Evolutionary conservation across 30 jellyfish, hydroid and myxozoan genomes (phyloP).

Genomic region (Aurelia sp.): DNA sequence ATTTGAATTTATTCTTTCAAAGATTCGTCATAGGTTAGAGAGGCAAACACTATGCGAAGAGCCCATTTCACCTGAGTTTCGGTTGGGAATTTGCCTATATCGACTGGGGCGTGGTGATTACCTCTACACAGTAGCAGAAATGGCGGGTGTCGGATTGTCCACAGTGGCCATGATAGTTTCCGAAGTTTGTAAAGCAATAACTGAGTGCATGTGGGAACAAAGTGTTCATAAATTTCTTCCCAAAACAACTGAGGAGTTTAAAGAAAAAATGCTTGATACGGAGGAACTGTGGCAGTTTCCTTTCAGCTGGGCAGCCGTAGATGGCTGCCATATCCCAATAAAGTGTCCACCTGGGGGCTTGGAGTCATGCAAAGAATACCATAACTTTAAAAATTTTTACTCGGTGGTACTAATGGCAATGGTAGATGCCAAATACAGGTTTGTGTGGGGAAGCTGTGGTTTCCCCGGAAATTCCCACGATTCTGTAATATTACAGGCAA

Average conservation of each 20-base stretch:
- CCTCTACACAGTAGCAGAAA: slow-evolving; percentile 47
- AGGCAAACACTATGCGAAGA: slow-evolving; percentile 31
- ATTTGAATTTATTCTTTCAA: slow-evolving; percentile 16
- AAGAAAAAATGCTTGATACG: slow-evolving; percentile 3
- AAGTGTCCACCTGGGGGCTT: too few relatives aligned
- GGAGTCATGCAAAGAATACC: too few relatives aligned
- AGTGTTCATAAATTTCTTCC: not conserved
- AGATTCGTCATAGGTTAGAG: slow-evolving; percentile 14
- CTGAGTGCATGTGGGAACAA: slow-evolving; percentile 13
- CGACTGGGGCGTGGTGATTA: slow-evolving; percentile 40
- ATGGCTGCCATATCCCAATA: too few relatives aligned
- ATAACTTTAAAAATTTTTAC: slow-evolving; percentile 11
- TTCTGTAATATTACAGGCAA: slow-evolving; percentile 53
- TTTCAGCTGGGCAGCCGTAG: too few relatives aligned
- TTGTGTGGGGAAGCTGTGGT: slow-evolving; percentile 78
- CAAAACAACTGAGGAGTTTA: slow-evolving; percentile 11
- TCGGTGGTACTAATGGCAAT: slow-evolving; percentile 72
- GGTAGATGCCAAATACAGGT: slow-evolving; percentile 70
- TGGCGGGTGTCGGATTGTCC: slow-evolving; percentile 32
- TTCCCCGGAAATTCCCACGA: slow-evolving; percentile 72
- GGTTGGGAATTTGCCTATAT: slow-evolving; percentile 35
- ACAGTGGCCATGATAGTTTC: slow-evolving; percentile 3
- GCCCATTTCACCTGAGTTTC: slow-evolving; percentile 43
- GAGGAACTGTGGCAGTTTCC: slow-evolving; percentile 23
- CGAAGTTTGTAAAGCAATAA: slow-evolving; percentile 20